A percentile compares a stretch with the other conserved stretches of the same genome.
Evolutionary conservation across 1,140 invertebrate genomes (phyloP).

Genomic region (Ectropis grisescens): DNA sequence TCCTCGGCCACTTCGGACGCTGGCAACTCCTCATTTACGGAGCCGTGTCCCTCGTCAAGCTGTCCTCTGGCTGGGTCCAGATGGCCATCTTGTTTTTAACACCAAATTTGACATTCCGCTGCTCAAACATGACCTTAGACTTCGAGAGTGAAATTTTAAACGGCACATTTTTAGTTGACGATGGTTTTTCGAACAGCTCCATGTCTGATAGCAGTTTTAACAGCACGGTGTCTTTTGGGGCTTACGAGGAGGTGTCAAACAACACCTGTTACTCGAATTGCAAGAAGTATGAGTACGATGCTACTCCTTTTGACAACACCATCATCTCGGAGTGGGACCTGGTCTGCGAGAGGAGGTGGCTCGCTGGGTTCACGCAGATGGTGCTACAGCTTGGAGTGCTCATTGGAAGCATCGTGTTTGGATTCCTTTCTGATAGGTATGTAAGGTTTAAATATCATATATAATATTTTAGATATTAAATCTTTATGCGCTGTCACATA

Average conservation of each 20-base stretch:
- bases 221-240: slow-evolving; percentile 17
- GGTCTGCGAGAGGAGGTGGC: slow-evolving; percentile 57
- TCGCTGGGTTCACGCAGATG: slow-evolving; percentile 66
- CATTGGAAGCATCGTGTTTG: slow-evolving; percentile 69
- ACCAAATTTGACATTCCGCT: slow-evolving; percentile 30
- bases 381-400: slow-evolving; percentile 66
- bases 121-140: too few species aligned
- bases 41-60: slow-evolving; percentile 66
- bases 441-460: slow-evolving; percentile 6
- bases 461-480: too few species aligned
- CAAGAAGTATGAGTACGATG: slow-evolving; percentile 49
- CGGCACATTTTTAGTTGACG: too few species aligned
- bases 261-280: slow-evolving; percentile 39
- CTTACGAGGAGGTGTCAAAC: slow-evolving; percentile 14
- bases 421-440: slow-evolving; percentile 65
- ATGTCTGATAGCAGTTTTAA: too few species aligned
- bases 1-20: slow-evolving; percentile 69
- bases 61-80: slow-evolving; percentile 71
- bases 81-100: slow-evolving; percentile 66
- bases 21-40: slow-evolving; percentile 71
- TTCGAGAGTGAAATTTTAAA: too few species aligned
- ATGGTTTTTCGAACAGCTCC: too few species aligned
- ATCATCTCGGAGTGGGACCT: slow-evolving; percentile 70
- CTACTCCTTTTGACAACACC: slow-evolving; percentile 51
- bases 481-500: too few species aligned